These are phyloP conservation scores for Diabrotica virgifera DNA, from an alignment of 1,140 invertebrate species.

Conservation along the genomic window DNA sequence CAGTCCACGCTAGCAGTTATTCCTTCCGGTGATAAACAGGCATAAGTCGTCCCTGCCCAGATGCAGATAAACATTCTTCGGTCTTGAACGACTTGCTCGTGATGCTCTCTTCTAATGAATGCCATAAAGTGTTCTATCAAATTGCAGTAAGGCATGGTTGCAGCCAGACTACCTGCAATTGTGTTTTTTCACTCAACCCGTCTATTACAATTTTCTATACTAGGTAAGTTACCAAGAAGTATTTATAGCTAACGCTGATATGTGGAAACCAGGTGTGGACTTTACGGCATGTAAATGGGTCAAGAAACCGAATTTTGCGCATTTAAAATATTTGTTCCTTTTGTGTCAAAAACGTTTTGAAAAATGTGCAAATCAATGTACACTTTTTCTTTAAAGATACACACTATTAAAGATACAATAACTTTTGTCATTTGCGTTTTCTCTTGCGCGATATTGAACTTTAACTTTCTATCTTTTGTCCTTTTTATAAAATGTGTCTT, in stretches of 20 bases:
- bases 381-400: too few species aligned
- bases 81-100: constrained; percentile 31
- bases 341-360: too few species aligned
- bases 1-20: too few species aligned
- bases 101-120: constrained; percentile 36
- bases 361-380: too few species aligned
- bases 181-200: constrained; percentile 14
- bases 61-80: constrained; percentile 39
- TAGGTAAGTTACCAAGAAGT: constrained; percentile 14
- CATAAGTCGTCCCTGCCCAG: constrained; percentile 12
- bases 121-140: constrained; percentile 39
- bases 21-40: not conserved
- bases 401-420: too few species aligned
- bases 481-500: too few species aligned
- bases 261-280: not conserved
- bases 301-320: too few species aligned
- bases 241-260: constrained; percentile 15
- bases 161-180: constrained; percentile 15
- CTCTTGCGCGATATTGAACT: too few species aligned
- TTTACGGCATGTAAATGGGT: not conserved
- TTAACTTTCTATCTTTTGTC: too few species aligned
- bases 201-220: constrained; percentile 19
- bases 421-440: too few species aligned
- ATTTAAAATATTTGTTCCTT: too few species aligned
- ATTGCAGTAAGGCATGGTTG: constrained; percentile 14